phyloP scores from a whole-genome alignment of 2,888 invertebrate genomes.

The Parascotia fuliginaria region DNA sequence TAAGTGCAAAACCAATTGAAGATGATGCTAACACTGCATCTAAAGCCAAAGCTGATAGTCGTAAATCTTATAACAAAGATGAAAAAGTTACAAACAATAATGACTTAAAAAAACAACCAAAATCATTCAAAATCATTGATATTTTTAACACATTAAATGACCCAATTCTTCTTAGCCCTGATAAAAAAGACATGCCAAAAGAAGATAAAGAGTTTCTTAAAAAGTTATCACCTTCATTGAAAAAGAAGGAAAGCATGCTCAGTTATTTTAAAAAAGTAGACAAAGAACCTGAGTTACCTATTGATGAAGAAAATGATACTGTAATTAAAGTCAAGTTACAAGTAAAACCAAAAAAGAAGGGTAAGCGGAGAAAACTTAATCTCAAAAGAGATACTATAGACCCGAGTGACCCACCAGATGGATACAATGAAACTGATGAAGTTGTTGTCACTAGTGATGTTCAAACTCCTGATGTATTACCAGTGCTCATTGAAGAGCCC shows the following conservation, averaged over 20 bases:
- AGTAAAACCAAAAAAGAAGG: constrained; percentile 60
- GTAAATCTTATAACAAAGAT: constrained; percentile 7
- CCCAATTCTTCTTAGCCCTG: constrained; percentile 31
- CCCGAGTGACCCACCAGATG: constrained; percentile 22
- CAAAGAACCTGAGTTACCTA: constrained; percentile 53
- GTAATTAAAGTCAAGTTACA: constrained; percentile 70
- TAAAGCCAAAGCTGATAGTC: constrained; percentile 14
- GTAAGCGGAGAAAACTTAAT: constrained; percentile 55
- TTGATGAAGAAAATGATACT: constrained; percentile 50
- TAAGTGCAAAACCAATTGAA: constrained; percentile 49
- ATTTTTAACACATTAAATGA: constrained; percentile 56
- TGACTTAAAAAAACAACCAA: constrained; percentile 35
- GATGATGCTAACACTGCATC: constrained; percentile 13
- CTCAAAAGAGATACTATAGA: constrained; percentile 36
- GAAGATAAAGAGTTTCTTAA: constrained; percentile 80
- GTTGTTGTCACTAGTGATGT: constrained; percentile 8
- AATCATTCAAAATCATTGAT: constrained; percentile 57
- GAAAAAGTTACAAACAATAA: constrained; percentile 21
- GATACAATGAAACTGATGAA: constrained; percentile 14
- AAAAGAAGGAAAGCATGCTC: constrained; percentile 86
- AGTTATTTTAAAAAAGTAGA: constrained; percentile 86
- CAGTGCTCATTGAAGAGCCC: background rate
- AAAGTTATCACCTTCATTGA: constrained; percentile 85
- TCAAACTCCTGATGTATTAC: background rate
- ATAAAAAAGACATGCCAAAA: constrained; percentile 49